Conservation (phyloP, 2,113 vertebrate species). For the Maylandia zebra region DNA sequence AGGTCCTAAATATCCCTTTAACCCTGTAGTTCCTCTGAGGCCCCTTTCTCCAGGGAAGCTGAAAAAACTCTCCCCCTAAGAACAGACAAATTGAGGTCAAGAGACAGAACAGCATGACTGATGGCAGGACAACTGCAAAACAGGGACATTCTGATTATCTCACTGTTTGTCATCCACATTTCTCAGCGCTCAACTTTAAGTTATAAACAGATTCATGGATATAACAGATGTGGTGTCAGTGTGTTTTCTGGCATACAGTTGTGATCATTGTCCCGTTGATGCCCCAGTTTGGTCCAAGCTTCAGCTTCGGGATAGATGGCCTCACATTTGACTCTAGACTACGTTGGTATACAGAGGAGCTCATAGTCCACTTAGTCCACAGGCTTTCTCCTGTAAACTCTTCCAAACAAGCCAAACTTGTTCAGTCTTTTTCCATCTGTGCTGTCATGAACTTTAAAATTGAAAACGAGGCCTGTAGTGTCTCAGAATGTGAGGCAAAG, state of each 20-base stretch:
- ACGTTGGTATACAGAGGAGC: neutral
- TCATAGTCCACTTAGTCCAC: neutral
- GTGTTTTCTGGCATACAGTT: neutral
- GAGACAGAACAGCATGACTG: neutral
- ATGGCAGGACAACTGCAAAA: neutral
- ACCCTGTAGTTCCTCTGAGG: constrained; percentile 68
- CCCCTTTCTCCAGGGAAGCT: constrained; percentile 80
- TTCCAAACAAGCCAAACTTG: neutral
- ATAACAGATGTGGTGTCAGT: rapidly evolving
- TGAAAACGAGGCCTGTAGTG: neutral
- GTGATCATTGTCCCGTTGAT: neutral
- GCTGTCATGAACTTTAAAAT: neutral
- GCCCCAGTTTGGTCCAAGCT: neutral
- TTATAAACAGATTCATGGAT: neutral
- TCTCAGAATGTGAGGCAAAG: neutral
- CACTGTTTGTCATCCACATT: neutral
- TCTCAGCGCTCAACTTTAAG: neutral
- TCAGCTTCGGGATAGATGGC: rapidly evolving
- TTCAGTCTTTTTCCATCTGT: neutral
- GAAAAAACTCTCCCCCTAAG: constrained; percentile 76
- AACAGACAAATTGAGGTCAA: neutral
- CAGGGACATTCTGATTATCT: neutral
- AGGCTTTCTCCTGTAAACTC: neutral
- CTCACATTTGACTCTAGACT: neutral
- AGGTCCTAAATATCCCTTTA: constrained; percentile 72